A percentile compares a stretch with the other conserved stretches of the same genome.
Evolutionary conservation across 2,888 invertebrate genomes (phyloP).

Genomic region (Trissolcus brochymenae): DNA sequence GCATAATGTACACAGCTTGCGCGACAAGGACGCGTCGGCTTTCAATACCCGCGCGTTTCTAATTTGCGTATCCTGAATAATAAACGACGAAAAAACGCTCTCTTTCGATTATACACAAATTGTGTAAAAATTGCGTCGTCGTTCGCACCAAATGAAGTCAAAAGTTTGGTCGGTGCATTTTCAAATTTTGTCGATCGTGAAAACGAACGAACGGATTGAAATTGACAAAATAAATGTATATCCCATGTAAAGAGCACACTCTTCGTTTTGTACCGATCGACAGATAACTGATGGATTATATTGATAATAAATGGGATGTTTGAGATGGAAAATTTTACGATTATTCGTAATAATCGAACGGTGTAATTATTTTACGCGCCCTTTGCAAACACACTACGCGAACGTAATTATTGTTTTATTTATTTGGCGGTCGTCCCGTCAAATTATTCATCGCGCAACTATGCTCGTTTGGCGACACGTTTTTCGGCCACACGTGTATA

Average conservation of each 20-base stretch:
- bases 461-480: constrained; percentile 14
- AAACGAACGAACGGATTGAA: too few relatives aligned
- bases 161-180: too few relatives aligned
- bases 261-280: constrained; percentile 13
- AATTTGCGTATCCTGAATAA: constrained; percentile 43
- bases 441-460: constrained; percentile 34
- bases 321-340: not conserved
- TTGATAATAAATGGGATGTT: too few relatives aligned
- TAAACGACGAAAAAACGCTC: constrained; percentile 9
- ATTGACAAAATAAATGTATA: too few relatives aligned
- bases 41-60: constrained; percentile 15
- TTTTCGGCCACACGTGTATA: constrained; percentile 4
- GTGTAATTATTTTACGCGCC: constrained; percentile 17
- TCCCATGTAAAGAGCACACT: too few relatives aligned
- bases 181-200: too few relatives aligned
- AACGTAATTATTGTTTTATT: constrained; percentile 49
- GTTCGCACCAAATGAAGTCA: too few relatives aligned
- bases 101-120: too few relatives aligned
- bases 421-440: constrained; percentile 34
- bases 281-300: too few relatives aligned
- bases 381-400: constrained; percentile 24
- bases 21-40: constrained; percentile 24
- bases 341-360: not conserved
- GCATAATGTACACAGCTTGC: constrained; percentile 37
- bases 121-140: not conserved